phyloP scores from a whole-genome alignment of 2,113 vertebrate genomes.

The Equus quagga region DNA sequence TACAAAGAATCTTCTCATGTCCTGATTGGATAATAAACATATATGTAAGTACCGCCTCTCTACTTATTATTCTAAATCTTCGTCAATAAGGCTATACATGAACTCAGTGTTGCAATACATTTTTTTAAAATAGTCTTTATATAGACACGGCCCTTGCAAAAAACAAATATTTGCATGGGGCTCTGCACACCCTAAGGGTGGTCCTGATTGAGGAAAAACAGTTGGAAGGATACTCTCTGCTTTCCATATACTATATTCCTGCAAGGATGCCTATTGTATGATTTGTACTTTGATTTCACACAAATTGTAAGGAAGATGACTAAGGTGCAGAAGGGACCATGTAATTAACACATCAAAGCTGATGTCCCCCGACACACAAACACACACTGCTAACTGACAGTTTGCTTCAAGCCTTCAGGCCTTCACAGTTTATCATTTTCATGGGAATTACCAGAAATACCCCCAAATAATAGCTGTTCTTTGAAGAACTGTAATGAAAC shows the following conservation, averaged over 20 bases:
- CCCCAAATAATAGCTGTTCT: constrained; percentile 7
- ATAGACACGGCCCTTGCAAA: background rate
- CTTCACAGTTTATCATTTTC: constrained; percentile 18
- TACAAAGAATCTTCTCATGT: background rate
- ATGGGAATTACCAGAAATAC: constrained; percentile 29
- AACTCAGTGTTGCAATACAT: background rate
- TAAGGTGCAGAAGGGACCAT: background rate
- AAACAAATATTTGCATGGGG: background rate
- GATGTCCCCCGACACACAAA: background rate
- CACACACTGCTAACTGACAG: background rate
- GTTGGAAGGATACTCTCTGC: background rate
- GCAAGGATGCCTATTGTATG: background rate
- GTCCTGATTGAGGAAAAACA: background rate
- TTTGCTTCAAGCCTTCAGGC: background rate
- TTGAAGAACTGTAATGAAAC: constrained; percentile 50
- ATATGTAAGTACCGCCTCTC: background rate
- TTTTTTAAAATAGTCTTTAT: background rate
- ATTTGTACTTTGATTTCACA: constrained; percentile 36
- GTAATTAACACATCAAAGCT: constrained; percentile 54
- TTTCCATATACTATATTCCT: background rate
- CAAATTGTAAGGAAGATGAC: constrained; percentile 4
- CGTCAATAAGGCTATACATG: background rate
- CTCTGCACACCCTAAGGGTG: background rate
- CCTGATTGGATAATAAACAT: background rate
- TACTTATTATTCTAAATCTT: background rate